Conservation (phyloP, 1,140 invertebrate genomes). For the Akabosia matsudoensis region DNA sequence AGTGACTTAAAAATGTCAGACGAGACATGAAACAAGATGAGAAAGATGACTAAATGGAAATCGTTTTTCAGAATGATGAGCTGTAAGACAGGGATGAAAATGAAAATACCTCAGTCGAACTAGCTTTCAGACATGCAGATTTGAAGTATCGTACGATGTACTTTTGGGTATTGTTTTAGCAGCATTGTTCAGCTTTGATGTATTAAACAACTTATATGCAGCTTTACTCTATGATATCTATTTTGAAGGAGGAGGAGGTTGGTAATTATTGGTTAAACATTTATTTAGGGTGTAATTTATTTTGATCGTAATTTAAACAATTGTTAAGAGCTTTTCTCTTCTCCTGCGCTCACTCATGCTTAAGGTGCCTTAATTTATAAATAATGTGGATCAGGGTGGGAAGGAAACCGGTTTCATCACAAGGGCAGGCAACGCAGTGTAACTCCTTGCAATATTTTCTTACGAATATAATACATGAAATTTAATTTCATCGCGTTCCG, state of each 20-base stretch:
- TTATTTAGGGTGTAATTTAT: conserved; percentile 20
- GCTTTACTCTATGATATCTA: not conserved
- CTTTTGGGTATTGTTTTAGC: not conserved
- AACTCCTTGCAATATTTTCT: too few species aligned
- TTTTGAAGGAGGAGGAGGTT: not conserved
- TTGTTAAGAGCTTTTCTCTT: not conserved
- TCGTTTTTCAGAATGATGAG: not conserved
- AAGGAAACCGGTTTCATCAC: not conserved
- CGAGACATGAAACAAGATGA: not conserved
- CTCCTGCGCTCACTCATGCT: not conserved
- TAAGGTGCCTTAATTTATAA: not conserved
- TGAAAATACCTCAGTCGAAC: not conserved
- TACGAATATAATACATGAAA: too few species aligned
- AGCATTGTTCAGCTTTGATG: too few species aligned
- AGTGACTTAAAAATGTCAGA: not conserved
- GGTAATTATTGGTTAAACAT: conserved; percentile 19
- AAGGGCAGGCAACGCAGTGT: not conserved
- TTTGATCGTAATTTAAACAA: conserved; percentile 20
- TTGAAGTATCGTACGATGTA: not conserved
- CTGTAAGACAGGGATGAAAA: not conserved
- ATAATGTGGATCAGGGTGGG: not conserved
- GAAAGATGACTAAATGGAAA: not conserved
- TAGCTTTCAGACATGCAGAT: not conserved
- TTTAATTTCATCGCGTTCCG: too few species aligned
- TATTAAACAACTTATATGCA: too few species aligned